phyloP scores from a whole-genome alignment of 2,797 vertebrate genomes.

The Lagocephalus sceleratus region DNA sequence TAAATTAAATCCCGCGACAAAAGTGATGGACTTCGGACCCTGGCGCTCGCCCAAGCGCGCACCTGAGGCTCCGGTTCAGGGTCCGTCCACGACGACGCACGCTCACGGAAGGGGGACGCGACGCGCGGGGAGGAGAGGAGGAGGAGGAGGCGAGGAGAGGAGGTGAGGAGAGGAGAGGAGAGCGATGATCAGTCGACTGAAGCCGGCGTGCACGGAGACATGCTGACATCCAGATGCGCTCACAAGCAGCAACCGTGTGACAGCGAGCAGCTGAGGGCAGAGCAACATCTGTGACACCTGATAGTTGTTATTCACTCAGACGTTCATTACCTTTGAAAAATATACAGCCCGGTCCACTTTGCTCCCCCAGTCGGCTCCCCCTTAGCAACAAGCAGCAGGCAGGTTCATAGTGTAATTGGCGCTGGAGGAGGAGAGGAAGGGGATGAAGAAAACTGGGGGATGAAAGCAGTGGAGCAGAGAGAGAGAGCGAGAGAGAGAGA shows the following conservation, averaged over 20 bases:
- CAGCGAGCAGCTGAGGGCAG: slow-evolving; percentile 24
- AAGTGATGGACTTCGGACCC: neutral
- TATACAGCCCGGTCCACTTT: slow-evolving; percentile 67
- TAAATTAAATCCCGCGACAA: too few relatives aligned
- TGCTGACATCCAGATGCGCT: slow-evolving; percentile 35
- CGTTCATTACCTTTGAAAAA: slow-evolving; percentile 84
- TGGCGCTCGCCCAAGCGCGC: neutral
- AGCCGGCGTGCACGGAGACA: slow-evolving; percentile 20
- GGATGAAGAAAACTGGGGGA: slow-evolving; percentile 44
- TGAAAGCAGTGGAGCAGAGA: slow-evolving; percentile 49
- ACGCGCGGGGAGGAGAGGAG: neutral
- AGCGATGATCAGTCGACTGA: neutral
- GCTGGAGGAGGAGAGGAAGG: slow-evolving; percentile 43
- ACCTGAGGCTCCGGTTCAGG: neutral
- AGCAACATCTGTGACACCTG: slow-evolving; percentile 62
- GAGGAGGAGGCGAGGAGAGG: too few relatives aligned
- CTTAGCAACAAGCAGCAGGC: slow-evolving; percentile 78
- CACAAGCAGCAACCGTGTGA: slow-evolving; percentile 14
- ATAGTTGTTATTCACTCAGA: slow-evolving; percentile 39
- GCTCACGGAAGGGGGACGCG: neutral
- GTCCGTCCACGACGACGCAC: neutral
- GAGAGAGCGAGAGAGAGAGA: slow-evolving; percentile 13
- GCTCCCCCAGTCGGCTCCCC: slow-evolving; percentile 66
- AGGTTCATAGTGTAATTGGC: slow-evolving; percentile 74
- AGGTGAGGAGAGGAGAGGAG: too few relatives aligned